A percentile compares a stretch with the other conserved stretches of the same genome.
These are phyloP conservation scores for Melipona beecheii DNA, from an alignment of 2,888 invertebrate species.

Conservation along the genomic window DNA sequence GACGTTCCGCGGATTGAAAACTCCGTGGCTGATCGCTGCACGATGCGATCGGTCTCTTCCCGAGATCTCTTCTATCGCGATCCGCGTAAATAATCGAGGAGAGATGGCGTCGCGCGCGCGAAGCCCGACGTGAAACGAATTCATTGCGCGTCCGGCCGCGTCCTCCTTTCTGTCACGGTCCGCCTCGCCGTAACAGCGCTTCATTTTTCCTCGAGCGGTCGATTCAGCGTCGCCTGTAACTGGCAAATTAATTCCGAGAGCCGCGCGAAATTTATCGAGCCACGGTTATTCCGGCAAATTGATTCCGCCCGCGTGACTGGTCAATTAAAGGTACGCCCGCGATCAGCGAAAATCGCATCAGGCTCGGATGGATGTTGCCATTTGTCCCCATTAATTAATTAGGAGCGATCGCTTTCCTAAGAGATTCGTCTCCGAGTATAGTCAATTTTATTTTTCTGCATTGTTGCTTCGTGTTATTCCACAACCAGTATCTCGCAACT, in stretches of 20 bases:
- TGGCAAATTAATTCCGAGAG: conserved; percentile 5
- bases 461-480: no score
- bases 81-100: conserved; percentile 21
- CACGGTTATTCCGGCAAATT: conserved; percentile 9
- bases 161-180: background rate
- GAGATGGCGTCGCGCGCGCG: background rate
- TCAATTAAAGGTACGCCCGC: conserved; percentile 6
- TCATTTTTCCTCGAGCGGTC: conserved; percentile 13
- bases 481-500: no score
- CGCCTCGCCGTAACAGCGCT: background rate
- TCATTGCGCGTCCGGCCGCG: conserved; percentile 3
- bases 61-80: background rate
- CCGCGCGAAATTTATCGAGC: conserved; percentile 22
- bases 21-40: background rate
- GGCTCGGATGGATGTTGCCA: no score
- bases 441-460: no score
- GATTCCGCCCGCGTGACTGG: background rate
- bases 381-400: background rate
- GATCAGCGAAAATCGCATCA: conserved; percentile 8
- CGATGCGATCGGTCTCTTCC: background rate
- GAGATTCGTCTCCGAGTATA: background rate
- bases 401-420: background rate
- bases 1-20: conserved; percentile 2
- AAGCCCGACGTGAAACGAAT: background rate
- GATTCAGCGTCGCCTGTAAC: conserved; percentile 12